A percentile compares a stretch with the other conserved stretches of the same genome.
Evolutionary conservation across 2,113 vertebrate genomes (phyloP).

Genomic region (Stictonetta naevosa): DNA sequence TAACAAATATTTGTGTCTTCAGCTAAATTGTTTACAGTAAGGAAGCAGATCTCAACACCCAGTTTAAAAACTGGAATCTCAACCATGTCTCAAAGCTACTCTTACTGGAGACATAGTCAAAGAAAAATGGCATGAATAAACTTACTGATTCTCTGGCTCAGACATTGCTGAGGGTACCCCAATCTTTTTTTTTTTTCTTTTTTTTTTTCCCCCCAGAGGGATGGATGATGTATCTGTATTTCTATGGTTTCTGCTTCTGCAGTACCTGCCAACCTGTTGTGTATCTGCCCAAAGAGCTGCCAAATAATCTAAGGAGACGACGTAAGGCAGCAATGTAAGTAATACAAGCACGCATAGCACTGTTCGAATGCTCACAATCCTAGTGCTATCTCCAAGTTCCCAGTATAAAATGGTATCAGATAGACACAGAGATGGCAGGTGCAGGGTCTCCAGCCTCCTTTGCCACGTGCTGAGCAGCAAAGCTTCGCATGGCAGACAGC

Average conservation of each 20-base stretch:
- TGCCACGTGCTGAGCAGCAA: neutral
- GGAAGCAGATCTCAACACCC: neutral
- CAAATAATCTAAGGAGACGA: neutral
- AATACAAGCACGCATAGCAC: neutral
- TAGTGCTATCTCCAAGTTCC: neutral
- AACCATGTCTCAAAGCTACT: neutral
- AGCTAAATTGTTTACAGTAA: neutral
- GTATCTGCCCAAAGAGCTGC: neutral
- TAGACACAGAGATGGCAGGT: neutral
- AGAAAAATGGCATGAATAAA: neutral
- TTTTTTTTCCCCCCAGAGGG: neutral
- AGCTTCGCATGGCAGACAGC: neutral
- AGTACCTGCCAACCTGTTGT: neutral
- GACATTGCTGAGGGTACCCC: neutral
- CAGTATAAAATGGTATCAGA: neutral
- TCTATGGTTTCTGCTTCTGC: neutral
- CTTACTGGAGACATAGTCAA: neutral
- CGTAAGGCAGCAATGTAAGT: neutral
- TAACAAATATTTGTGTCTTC: neutral
- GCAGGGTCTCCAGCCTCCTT: neutral
- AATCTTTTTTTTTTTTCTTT: no score
- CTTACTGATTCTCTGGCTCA: neutral
- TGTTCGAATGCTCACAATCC: neutral
- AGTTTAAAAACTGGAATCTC: neutral
- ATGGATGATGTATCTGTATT: neutral